These are phyloP conservation scores for Callyntrura sp. DNA, from an alignment of 2,888 invertebrate species.

Conservation along the genomic window DNA sequence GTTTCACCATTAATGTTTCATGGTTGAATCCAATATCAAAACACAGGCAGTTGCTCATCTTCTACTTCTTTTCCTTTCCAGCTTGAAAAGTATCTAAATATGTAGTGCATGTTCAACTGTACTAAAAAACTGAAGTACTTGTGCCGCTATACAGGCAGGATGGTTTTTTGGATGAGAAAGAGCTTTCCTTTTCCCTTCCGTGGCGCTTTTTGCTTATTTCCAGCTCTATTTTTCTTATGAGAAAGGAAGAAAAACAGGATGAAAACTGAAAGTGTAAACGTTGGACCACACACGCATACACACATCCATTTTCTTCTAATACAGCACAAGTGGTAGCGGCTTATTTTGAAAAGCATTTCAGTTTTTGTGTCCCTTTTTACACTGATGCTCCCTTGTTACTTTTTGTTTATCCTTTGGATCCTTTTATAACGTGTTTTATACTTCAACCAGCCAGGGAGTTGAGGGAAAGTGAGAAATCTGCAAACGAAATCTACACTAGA, in stretches of 20 bases:
- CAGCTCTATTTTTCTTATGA: constrained; percentile 8
- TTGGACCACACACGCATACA: constrained; percentile 10
- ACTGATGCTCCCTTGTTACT: constrained; percentile 43
- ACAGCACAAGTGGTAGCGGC: not conserved
- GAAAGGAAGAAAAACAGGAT: constrained; percentile 57
- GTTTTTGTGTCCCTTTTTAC: constrained; percentile 26
- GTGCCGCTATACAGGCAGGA: not conserved
- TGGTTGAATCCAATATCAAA: constrained; percentile 65
- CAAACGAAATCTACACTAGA: constrained; percentile 48
- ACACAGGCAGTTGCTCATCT: constrained; percentile 53
- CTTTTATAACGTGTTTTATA: constrained; percentile 67
- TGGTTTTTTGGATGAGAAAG: constrained; percentile 23
- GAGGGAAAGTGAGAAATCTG: constrained; percentile 53
- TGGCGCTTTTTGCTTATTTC: constrained; percentile 59
- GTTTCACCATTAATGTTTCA: constrained; percentile 72
- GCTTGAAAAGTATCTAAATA: constrained; percentile 38
- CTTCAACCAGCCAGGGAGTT: constrained; percentile 8
- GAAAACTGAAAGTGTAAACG: constrained; percentile 55
- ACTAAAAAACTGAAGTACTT: constrained; percentile 19
- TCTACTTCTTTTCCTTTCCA: not conserved
- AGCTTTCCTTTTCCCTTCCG: not conserved
- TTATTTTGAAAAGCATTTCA: constrained; percentile 21
- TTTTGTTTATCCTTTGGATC: constrained; percentile 69
- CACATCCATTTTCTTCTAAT: not conserved
- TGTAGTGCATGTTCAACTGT: constrained; percentile 45